Evolutionary conservation across 2,888 invertebrate genomes (phyloP), one percentile per base, ranked within the genome.

Genomic region (Pollenia angustigena): DNA sequence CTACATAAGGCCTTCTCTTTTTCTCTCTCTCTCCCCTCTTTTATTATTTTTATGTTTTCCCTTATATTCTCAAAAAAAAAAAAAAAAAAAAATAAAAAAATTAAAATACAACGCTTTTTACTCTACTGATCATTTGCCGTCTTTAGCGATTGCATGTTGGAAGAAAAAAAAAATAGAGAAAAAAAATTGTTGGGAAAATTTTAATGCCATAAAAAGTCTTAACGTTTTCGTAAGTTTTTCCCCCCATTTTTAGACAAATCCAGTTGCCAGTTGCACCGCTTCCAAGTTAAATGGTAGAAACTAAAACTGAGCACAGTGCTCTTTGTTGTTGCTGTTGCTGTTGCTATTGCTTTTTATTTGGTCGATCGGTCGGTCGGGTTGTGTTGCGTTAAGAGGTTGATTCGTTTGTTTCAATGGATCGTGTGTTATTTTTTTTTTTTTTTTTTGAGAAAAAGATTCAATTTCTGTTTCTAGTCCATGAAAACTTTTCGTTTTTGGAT

Each of bases 191-290:
- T 81, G 81, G 87, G 78, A 84, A 84, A 32, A 87, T 74, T 84
- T 81, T 84, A 68, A 62, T 44, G 78, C 84, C 81, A 87, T 87
- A 84, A 87, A 87, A 81, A 84, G 74, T 85, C 66, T 82, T 85
- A 48, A 11, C 64, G 56, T 85, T 66, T 81, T 76, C 54, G 64
- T 71, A 74, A 78, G 76, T 81, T 87, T 86, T 87, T 84, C 84
- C 84, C 74, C 87, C 87, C 84, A 81, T 87, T 84, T 87, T 84
- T 81, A 87, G 87, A 78, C 87, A 87, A 84, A 84, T 84, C 87
- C 87, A 87, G 86, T 87, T 87, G 80, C 60, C 74, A 74, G 74
- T 52, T 48, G 82, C 79, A 66, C 58, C 50, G 76, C 76, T 78
- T 48, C 71, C 60, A 83, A 79, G 58, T 68, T 79, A 42, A 80